Conservation (phyloP, 2,113 vertebrate species). For the Thermophis baileyi region DNA sequence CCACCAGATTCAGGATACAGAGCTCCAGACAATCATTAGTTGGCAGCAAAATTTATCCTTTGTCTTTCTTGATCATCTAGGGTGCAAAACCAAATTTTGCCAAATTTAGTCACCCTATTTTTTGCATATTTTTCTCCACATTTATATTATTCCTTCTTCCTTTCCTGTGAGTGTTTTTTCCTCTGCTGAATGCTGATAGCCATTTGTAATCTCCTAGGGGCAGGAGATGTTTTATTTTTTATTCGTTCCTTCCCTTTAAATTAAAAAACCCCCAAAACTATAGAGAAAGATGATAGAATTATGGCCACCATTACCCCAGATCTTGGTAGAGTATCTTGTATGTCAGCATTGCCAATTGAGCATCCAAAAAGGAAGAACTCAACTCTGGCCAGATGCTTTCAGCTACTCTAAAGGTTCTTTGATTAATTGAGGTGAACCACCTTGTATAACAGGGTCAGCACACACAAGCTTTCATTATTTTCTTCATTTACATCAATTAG, state of each 20-base stretch:
- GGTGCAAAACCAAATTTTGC: not conserved
- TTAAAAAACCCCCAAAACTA: not conserved
- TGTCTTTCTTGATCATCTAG: not conserved
- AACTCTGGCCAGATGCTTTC: conserved; percentile 77
- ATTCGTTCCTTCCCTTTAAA: not conserved
- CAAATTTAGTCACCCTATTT: not conserved
- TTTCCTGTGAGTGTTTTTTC: too few species aligned
- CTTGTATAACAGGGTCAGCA: conserved; percentile 85
- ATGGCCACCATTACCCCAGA: not conserved
- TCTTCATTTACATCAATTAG: conserved; percentile 92
- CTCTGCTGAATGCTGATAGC: not conserved
- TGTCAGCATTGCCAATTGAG: conserved; percentile 55
- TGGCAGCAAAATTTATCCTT: not conserved
- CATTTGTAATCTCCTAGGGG: not conserved
- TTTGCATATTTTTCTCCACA: not conserved
- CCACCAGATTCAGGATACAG: not conserved
- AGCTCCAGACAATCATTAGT: not conserved
- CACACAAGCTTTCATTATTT: conserved; percentile 81
- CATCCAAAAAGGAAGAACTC: conserved; percentile 65
- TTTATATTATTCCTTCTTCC: not conserved
- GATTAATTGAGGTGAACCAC: conserved; percentile 92
- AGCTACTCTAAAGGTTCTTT: conserved; percentile 83
- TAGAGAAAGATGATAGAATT: not conserved
- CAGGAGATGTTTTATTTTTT: not conserved
- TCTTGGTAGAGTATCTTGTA: not conserved